phyloP scores from a whole-genome alignment of 1,140 invertebrate species.

The Drosophila pectinifera region DNA sequence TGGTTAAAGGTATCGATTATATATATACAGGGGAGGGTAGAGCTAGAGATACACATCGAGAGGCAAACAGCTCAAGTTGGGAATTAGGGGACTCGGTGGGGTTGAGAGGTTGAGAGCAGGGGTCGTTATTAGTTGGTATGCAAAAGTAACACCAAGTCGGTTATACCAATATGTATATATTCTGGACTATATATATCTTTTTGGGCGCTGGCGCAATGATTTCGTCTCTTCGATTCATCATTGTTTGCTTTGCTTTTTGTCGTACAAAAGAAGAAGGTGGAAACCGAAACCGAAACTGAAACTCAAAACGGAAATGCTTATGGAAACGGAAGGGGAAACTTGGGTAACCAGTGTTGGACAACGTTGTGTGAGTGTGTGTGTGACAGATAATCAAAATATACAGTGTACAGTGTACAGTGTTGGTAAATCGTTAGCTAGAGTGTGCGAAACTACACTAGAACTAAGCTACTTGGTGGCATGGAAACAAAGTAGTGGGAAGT shows the following conservation, averaged over 20 bases:
- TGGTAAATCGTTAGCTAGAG: constrained; percentile 24
- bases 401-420: constrained; percentile 13
- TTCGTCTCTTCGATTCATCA: constrained; percentile 18
- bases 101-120: not conserved
- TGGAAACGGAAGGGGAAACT: constrained; percentile 34
- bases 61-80: constrained; percentile 1
- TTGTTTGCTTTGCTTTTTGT: constrained; percentile 5
- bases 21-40: constrained; percentile 28
- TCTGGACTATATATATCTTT: constrained; percentile 9
- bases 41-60: not conserved
- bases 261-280: constrained; percentile 16
- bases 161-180: constrained; percentile 16
- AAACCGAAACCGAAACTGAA: constrained; percentile 21
- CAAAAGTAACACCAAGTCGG: constrained; percentile 49
- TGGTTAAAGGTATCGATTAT: constrained; percentile 1
- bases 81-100: not conserved
- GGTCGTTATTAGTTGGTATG: constrained; percentile 20
- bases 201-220: constrained; percentile 21
- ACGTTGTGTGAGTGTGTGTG: constrained; percentile 15
- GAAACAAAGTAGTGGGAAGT: not conserved
- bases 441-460: constrained; percentile 15
- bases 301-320: constrained; percentile 35
- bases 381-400: constrained; percentile 9
- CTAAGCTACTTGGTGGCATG: constrained; percentile 10
- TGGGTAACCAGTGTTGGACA: constrained; percentile 42